Percentiles rank a stretch among this genome's conserved stretches.
phyloP scores from a whole-genome alignment of 2,888 invertebrate genomes.

The Drepana falcataria region DNA sequence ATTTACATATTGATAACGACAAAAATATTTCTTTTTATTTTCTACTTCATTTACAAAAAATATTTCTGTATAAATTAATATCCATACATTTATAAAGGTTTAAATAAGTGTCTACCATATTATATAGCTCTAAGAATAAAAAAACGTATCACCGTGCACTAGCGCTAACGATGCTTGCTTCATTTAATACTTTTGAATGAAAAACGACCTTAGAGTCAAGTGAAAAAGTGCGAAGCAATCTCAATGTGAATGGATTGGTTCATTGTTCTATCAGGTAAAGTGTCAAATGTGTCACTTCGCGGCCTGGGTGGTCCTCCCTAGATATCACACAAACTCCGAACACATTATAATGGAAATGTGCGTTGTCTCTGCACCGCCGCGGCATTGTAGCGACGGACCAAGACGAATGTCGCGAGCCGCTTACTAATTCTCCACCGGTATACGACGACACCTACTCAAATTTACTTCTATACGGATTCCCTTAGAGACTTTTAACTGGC shows the following conservation, averaged over 20 bases:
- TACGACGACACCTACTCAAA: slow-evolving; percentile 20
- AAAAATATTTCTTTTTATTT: too few relatives aligned
- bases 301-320: slow-evolving; percentile 68
- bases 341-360: slow-evolving; percentile 73
- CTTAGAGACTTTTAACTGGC: slow-evolving; percentile 7
- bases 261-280: slow-evolving; percentile 68
- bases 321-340: slow-evolving; percentile 70
- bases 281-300: slow-evolving; percentile 57
- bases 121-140: not conserved
- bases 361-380: slow-evolving; percentile 46
- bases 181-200: not conserved
- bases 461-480: not conserved
- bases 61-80: too few relatives aligned
- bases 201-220: slow-evolving; percentile 9
- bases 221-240: slow-evolving; percentile 27
- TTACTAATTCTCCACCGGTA: slow-evolving; percentile 22
- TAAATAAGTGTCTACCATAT: too few relatives aligned
- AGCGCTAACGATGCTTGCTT: not conserved
- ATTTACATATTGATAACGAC: too few relatives aligned
- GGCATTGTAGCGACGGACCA: slow-evolving; percentile 56
- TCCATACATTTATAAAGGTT: too few relatives aligned
- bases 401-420: slow-evolving; percentile 56
- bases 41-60: too few relatives aligned
- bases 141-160: not conserved
- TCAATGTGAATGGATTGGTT: slow-evolving; percentile 49